phyloP scores from a whole-genome alignment of 37 sponge, comb jelly and placozoan species.

The Beroe ovata region DNA sequence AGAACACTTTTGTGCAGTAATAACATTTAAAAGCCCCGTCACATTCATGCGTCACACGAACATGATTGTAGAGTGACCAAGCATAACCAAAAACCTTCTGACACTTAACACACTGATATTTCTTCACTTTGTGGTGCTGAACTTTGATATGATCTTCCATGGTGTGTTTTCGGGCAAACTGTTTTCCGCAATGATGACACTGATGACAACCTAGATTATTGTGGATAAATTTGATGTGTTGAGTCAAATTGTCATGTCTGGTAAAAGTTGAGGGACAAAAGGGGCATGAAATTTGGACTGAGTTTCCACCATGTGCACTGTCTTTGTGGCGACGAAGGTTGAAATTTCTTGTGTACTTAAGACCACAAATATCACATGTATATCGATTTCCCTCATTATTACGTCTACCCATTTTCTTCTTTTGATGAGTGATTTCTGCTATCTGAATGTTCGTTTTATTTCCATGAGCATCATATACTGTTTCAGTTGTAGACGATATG shows the following conservation, averaged over 20 bases:
- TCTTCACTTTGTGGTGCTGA: constrained; percentile 18
- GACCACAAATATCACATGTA: constrained; percentile 57
- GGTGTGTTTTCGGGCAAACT: constrained; percentile 57
- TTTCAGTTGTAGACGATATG: constrained; percentile 38
- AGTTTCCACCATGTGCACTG: not conserved
- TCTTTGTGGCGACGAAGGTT: constrained; percentile 57
- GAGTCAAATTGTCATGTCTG: constrained; percentile 49
- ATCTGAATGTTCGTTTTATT: constrained; percentile 65
- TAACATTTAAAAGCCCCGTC: constrained; percentile 58
- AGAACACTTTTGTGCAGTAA: constrained; percentile 51
- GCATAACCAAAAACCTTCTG: constrained; percentile 48
- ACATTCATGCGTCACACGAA: constrained; percentile 50
- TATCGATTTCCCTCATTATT: constrained; percentile 6
- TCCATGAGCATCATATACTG: constrained; percentile 52
- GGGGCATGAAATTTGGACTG: constrained; percentile 27
- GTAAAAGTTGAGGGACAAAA: constrained; percentile 60
- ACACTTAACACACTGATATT: constrained; percentile 64
- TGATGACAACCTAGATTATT: constrained; percentile 5
- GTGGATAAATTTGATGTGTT: constrained; percentile 57
- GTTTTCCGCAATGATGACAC: constrained; percentile 33
- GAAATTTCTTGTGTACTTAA: constrained; percentile 36
- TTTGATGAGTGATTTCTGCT: constrained; percentile 50
- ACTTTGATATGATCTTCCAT: constrained; percentile 50
- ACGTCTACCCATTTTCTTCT: constrained; percentile 39
- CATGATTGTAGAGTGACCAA: constrained; percentile 67